A percentile compares a stretch with the other conserved stretches of the same genome.
These are phyloP conservation scores for Mormyrops boulengeri DNA, from an alignment of 2,797 vertebrate species.

Conservation along the genomic window DNA sequence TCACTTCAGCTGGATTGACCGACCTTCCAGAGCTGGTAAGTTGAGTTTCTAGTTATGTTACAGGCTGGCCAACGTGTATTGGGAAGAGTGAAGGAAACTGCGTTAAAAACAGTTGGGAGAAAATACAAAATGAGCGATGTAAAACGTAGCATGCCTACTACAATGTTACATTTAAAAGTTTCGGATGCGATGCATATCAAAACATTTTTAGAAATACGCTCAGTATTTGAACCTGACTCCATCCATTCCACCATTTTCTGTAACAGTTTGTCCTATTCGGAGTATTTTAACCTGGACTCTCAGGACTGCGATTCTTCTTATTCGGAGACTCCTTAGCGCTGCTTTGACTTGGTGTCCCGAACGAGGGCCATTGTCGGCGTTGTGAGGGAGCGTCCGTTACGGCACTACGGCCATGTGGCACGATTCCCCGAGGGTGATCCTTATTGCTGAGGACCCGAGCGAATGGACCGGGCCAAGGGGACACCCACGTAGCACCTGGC, in stretches of 20 bases:
- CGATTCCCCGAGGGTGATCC: not conserved
- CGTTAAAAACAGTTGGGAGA: not conserved
- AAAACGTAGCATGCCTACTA: not conserved
- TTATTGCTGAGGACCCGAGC: not conserved
- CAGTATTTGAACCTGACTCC: not conserved
- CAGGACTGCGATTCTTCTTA: not conserved
- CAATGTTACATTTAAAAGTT: not conserved
- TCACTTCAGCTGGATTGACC: not conserved
- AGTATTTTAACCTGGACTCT: not conserved
- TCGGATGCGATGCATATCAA: not conserved
- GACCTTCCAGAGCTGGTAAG: constrained; percentile 10
- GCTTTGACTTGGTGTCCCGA: not conserved
- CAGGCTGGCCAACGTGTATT: not conserved
- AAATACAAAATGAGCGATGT: not conserved
- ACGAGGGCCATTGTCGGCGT: not conserved
- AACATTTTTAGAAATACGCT: not conserved
- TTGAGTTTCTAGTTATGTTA: constrained; percentile 6
- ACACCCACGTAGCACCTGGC: not conserved
- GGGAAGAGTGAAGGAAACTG: not conserved
- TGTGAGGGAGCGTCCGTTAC: not conserved
- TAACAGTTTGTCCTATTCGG: not conserved
- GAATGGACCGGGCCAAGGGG: not conserved
- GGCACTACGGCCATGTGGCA: not conserved
- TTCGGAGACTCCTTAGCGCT: not conserved
- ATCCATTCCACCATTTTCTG: not conserved